Percentiles rank a stretch among this genome's conserved stretches.
These are phyloP conservation scores for Drosophila busckii DNA, from an alignment of 1,140 invertebrate genomes.

Conservation along the genomic window DNA sequence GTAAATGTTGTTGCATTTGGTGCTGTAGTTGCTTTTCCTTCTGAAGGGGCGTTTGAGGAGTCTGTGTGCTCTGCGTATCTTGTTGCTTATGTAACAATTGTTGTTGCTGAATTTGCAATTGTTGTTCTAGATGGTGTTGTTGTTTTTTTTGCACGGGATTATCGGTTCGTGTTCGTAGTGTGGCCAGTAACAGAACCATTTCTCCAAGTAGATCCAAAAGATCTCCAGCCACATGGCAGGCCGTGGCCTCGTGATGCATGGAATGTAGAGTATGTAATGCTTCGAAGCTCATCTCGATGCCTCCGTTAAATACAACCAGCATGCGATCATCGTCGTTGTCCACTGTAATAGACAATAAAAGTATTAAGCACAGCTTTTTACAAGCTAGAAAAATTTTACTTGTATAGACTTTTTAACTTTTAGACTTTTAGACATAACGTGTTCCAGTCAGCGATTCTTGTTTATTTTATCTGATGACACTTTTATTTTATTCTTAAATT, in stretches of 20 bases:
- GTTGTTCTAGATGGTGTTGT: conserved; percentile 61
- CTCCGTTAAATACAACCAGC: conserved; percentile 92
- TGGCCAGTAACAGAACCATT: conserved; percentile 72
- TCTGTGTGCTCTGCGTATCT: conserved; percentile 53
- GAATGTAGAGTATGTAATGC: conserved; percentile 93
- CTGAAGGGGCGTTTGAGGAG: conserved; percentile 56
- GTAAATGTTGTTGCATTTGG: conserved; percentile 65
- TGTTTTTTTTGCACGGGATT: conserved; percentile 63
- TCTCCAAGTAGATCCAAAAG: conserved; percentile 90
- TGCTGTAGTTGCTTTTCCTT: conserved; percentile 63
- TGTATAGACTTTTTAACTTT: too few species aligned
- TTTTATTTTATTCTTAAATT: too few species aligned
- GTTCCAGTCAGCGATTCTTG: too few species aligned
- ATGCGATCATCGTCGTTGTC: conserved; percentile 93
- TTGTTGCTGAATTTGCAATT: conserved; percentile 65
- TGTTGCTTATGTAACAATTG: conserved; percentile 58
- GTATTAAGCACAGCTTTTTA: too few species aligned
- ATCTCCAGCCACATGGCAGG: conserved; percentile 90
- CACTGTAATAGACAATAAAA: conserved; percentile 72
- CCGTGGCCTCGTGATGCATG: conserved; percentile 96
- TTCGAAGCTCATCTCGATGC: conserved; percentile 92
- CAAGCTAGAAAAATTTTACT: too few species aligned
- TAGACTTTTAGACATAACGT: too few species aligned
- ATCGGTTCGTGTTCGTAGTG: conserved; percentile 64
- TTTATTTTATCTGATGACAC: too few species aligned